Base-by-base conservation (phyloP, 2,797 vertebrate species). In the Strix occidentalis region DNA sequence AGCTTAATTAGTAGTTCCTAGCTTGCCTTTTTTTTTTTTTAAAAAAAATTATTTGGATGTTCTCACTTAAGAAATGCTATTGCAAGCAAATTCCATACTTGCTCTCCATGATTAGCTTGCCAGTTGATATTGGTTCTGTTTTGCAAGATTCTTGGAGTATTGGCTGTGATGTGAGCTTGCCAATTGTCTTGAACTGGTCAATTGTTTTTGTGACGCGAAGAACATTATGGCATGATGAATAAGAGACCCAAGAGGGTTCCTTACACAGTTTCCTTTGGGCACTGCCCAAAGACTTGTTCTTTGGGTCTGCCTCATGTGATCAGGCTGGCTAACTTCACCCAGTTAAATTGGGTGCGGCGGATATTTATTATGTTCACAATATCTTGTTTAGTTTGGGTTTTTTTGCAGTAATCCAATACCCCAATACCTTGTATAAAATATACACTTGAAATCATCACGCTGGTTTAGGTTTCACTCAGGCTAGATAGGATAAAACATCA, bases 201-300 rank as follows among this genome's bases (percentile, higher is more conserved):
- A 85, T 92, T 68, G 50, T 81, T 95, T 74, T 77, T 84, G 56
- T 31, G 71, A 56, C 60, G 64, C 43, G 37, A 56, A 82, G 33
- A 85, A 51, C 81, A 48, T 43, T 14, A 70, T 83, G 90, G 78
- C n/a, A 11, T 2, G 65, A 50, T 90, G 84, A 89, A 43, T 75
- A 80, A 87, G 86, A 89, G 87, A 92, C 92, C 72, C 96, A 43
- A 24, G 93, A 78, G 88, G 71, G 75, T 64, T 95, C 65, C 53
- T 92, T 61, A 31, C 64, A 64, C 20, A 4, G 51, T 89, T 95
- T 94, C 93, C 93, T 93, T 84, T 95, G 93, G 93, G 91, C 74
- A 93, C 53, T 96, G 84, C 95, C 91, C 96, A 95, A 25, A 85
- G 79, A 21, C 91, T 61, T 68, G 66, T 37, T 87, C 65, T 79